These are phyloP conservation scores for Lycaon pictus DNA, from an alignment of 2,113 vertebrate species.

Conservation along the genomic window DNA sequence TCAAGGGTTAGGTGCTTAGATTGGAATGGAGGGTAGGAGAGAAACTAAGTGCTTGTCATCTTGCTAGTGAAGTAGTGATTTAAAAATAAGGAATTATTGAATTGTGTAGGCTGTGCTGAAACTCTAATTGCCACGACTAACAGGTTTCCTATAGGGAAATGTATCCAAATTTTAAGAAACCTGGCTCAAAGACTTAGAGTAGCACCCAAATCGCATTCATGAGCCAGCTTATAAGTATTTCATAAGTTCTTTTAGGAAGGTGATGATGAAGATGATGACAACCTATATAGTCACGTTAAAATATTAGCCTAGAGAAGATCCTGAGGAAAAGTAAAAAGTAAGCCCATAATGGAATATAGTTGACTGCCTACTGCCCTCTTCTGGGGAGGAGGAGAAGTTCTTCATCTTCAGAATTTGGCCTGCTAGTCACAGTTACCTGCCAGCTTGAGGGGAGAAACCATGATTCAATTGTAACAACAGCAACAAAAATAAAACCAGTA, in stretches of 20 bases:
- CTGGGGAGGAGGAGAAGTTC: conserved; percentile 37
- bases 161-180: not conserved
- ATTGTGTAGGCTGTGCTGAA: not conserved
- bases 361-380: conserved; percentile 56
- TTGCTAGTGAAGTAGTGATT: not conserved
- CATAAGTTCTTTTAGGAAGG: conserved; percentile 22
- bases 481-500: not conserved
- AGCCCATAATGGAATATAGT: not conserved
- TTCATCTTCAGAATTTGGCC: conserved; percentile 6
- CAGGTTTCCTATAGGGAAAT: not conserved
- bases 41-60: not conserved
- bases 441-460: not conserved
- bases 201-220: not conserved
- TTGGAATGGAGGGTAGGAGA: not conserved
- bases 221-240: not conserved
- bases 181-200: not conserved
- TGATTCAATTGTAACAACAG: not conserved
- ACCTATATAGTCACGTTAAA: not conserved
- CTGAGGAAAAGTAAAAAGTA: not conserved
- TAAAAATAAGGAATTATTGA: not conserved
- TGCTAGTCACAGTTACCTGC: not conserved
- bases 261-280: not conserved
- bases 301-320: not conserved
- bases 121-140: not conserved
- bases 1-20: not conserved